Conservation (phyloP, 2,888 invertebrate species). For the Sphaeridia pumilis region DNA sequence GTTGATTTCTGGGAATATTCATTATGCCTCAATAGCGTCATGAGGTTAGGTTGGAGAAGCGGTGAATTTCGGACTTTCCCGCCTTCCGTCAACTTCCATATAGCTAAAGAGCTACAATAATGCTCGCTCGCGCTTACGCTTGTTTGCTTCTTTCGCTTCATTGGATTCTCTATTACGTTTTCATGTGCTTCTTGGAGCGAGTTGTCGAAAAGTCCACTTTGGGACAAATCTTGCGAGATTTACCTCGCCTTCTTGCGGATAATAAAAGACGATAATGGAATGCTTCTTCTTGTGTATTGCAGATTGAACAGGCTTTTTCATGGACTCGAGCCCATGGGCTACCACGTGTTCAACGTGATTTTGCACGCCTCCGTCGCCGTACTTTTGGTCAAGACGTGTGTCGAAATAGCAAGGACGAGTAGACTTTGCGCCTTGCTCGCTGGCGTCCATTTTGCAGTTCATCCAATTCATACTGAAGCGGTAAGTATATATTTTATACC, state of each 20-base stretch:
- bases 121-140: background rate
- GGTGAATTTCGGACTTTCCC: too few species aligned
- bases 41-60: background rate
- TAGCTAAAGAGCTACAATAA: background rate
- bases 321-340: constrained; percentile 61
- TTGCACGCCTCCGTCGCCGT: constrained; percentile 63
- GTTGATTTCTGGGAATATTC: background rate
- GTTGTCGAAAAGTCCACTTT: too few species aligned
- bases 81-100: background rate
- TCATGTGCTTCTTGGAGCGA: too few species aligned
- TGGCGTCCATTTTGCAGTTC: constrained; percentile 66
- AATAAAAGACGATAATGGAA: constrained; percentile 1
- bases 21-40: background rate
- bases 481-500: constrained; percentile 48
- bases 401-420: constrained; percentile 54
- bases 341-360: constrained; percentile 64
- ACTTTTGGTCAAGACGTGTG: constrained; percentile 57
- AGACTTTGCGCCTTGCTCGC: constrained; percentile 59
- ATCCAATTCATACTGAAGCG: constrained; percentile 82
- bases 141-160: background rate
- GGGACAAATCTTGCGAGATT: background rate
- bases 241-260: background rate
- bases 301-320: constrained; percentile 63
- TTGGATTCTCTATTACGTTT: background rate
- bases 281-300: constrained; percentile 40